Conservation (phyloP, 2,797 vertebrate genomes). For the Remorina albescens region DNA sequence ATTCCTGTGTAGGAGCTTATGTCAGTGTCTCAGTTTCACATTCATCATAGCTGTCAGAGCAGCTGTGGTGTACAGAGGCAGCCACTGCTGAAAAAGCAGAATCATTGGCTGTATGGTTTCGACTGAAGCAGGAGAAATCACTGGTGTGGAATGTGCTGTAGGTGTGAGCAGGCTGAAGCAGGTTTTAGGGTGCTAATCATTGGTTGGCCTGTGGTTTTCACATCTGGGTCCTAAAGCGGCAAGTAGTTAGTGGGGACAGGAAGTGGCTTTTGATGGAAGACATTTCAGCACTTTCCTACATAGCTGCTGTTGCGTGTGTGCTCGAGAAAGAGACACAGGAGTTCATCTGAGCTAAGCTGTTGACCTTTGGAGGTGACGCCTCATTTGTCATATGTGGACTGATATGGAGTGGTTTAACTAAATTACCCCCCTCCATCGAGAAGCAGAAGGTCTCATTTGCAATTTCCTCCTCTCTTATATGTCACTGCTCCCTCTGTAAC, state of each 20-base stretch:
- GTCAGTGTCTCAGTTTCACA: conserved; percentile 53
- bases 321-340: conserved; percentile 27
- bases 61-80: conserved; percentile 58
- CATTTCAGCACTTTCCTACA: conserved; percentile 2
- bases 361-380: conserved; percentile 61
- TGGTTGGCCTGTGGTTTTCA: conserved; percentile 54
- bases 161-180: conserved; percentile 54
- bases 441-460: conserved; percentile 66
- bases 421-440: conserved; percentile 60
- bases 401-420: conserved; percentile 62
- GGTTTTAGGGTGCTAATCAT: conserved; percentile 63
- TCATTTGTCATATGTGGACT: conserved; percentile 65
- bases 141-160: conserved; percentile 57
- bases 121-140: conserved; percentile 47
- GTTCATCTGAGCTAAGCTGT: conserved; percentile 50
- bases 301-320: conserved; percentile 13
- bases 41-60: conserved; percentile 74
- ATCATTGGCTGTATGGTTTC: conserved; percentile 44
- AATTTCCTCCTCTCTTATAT: conserved; percentile 58
- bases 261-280: conserved; percentile 41
- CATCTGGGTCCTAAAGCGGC: conserved; percentile 49
- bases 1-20: conserved; percentile 47
- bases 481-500: conserved; percentile 17
- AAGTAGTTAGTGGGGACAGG: conserved; percentile 52
- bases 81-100: conserved; percentile 63